Percentiles rank a stretch among this genome's conserved stretches.
phyloP scores from a whole-genome alignment of 2,888 invertebrate genomes.

The Schizaphis graminum region DNA sequence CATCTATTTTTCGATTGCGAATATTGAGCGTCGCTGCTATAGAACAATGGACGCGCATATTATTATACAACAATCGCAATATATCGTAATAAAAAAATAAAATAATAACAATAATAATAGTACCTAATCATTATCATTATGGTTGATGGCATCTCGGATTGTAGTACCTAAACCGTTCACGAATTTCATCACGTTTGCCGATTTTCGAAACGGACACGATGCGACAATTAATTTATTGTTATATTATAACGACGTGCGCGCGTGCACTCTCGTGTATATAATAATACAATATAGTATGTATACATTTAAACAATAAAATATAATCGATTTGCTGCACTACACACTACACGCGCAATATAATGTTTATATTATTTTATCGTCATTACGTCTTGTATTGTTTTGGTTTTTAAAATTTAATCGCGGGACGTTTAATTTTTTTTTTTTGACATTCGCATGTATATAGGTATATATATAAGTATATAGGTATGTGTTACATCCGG shows the following conservation, averaged over 20 bases:
- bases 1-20: not conserved
- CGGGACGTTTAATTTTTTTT: not conserved
- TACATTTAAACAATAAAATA: not conserved
- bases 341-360: not conserved
- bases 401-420: not conserved
- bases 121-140: constrained; percentile 32
- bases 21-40: not conserved
- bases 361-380: not conserved
- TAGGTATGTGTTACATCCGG: not conserved
- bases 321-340: not conserved
- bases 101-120: constrained; percentile 1
- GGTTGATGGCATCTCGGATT: not conserved
- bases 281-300: not conserved
- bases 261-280: not conserved
- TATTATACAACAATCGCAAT: not conserved
- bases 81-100: not conserved
- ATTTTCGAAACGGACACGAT: constrained; percentile 47
- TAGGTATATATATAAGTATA: not conserved
- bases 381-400: constrained; percentile 12
- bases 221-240: not conserved
- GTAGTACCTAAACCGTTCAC: not conserved
- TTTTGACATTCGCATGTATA: not conserved
- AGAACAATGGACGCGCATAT: not conserved
- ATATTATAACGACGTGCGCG: constrained; percentile 16
- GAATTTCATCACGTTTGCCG: constrained; percentile 48